These are phyloP conservation scores for Macroteleia sp. DNA, from an alignment of 2,888 invertebrate species.

Conservation along the genomic window DNA sequence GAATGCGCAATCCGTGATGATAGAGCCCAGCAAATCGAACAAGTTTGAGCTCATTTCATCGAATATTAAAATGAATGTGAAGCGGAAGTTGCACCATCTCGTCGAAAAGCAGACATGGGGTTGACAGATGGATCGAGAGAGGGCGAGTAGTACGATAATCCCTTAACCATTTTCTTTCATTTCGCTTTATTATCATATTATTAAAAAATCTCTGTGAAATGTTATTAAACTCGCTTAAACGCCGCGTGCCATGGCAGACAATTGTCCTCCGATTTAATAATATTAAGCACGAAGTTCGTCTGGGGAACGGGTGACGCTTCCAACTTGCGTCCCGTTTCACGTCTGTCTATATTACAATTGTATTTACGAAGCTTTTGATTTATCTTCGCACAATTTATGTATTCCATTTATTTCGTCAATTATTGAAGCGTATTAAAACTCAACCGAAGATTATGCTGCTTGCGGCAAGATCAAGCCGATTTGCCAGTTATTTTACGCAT, in stretches of 20 bases:
- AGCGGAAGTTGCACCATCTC: slow-evolving; percentile 60
- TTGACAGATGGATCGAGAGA: slow-evolving; percentile 67
- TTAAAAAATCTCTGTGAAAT: slow-evolving; percentile 83
- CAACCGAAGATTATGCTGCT: neutral
- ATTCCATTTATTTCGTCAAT: slow-evolving; percentile 43
- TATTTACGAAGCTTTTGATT: slow-evolving; percentile 40
- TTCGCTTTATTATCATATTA: slow-evolving; percentile 83
- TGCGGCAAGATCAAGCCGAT: neutral
- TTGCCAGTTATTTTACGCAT: slow-evolving; percentile 29
- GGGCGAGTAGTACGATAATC: slow-evolving; percentile 78
- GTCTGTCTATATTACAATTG: slow-evolving; percentile 20
- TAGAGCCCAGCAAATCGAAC: slow-evolving; percentile 52
- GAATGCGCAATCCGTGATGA: slow-evolving; percentile 40
- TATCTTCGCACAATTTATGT: slow-evolving; percentile 34
- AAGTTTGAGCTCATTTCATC: slow-evolving; percentile 63
- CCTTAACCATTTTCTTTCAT: slow-evolving; percentile 81
- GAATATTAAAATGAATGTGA: slow-evolving; percentile 68
- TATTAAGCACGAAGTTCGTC: slow-evolving; percentile 78
- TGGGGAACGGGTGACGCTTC: neutral
- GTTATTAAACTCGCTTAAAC: slow-evolving; percentile 82
- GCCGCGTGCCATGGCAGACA: slow-evolving; percentile 75
- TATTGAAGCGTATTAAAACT: slow-evolving; percentile 17
- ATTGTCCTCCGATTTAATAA: slow-evolving; percentile 81
- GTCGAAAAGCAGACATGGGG: slow-evolving; percentile 42
- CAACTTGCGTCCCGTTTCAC: slow-evolving; percentile 7